Conservation (phyloP, 2,113 vertebrate genomes). For the Zootoca vivipara region DNA sequence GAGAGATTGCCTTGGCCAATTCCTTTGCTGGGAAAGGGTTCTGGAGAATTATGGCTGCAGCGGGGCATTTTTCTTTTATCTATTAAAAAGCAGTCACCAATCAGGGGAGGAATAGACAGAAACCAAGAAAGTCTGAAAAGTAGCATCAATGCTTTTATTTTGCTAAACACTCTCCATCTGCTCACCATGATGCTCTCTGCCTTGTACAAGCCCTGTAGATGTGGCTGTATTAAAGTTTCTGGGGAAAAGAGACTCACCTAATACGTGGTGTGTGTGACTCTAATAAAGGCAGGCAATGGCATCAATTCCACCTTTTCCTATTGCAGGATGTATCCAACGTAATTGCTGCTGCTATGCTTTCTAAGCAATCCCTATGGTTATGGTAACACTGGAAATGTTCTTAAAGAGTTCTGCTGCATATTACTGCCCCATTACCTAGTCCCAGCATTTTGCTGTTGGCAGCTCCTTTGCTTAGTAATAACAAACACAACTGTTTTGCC, state of each 20-base stretch:
- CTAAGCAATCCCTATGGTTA: background rate
- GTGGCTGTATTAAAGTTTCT: background rate
- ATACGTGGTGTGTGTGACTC: background rate
- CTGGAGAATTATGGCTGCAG: background rate
- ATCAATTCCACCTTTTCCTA: background rate
- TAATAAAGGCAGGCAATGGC: background rate
- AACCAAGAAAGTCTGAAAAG: background rate
- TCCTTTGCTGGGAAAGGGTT: background rate
- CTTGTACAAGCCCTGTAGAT: background rate
- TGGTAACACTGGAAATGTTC: background rate
- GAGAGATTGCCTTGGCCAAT: background rate
- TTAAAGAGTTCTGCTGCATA: background rate
- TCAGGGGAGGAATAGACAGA: background rate
- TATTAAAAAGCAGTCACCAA: background rate
- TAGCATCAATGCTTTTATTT: no score
- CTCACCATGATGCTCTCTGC: no score
- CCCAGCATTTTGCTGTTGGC: background rate
- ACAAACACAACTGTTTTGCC: rapidly evolving
- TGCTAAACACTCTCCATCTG: no score
- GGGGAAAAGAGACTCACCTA: background rate
- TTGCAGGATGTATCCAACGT: background rate
- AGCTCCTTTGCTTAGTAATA: rapidly evolving
- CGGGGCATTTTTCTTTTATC: background rate
- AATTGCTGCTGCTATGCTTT: rapidly evolving
- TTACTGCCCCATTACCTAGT: background rate